A percentile compares a stretch with the other conserved stretches of the same genome.
Conservation (phyloP, 2,797 vertebrate species). For the Sebastes matsubarae region DNA sequence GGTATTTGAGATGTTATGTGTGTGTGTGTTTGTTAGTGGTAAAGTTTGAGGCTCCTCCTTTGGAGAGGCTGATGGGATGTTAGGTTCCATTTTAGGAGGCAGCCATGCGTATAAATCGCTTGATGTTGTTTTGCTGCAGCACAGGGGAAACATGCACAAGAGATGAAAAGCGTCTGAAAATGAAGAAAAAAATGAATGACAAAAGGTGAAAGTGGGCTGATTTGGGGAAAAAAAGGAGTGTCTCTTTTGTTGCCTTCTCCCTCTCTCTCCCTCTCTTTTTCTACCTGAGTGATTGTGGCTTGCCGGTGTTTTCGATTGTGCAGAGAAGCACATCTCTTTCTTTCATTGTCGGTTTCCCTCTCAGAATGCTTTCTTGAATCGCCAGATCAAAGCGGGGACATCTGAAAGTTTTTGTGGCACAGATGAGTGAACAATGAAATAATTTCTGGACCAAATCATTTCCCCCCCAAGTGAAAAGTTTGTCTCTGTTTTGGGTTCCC, state of each 20-base stretch:
- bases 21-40: conserved; percentile 7
- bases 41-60: conserved; percentile 34
- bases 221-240: conserved; percentile 14
- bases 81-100: conserved; percentile 65
- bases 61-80: conserved; percentile 45
- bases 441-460: conserved; percentile 20
- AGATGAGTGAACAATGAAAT: conserved; percentile 47
- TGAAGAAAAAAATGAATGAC: conserved; percentile 48
- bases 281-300: conserved; percentile 35
- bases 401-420: conserved; percentile 25
- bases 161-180: conserved; percentile 54
- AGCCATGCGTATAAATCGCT: conserved; percentile 66
- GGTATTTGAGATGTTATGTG: background rate
- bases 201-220: conserved; percentile 61
- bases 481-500: conserved; percentile 13
- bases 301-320: conserved; percentile 30
- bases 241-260: conserved; percentile 40
- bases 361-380: conserved; percentile 31
- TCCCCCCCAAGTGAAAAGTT: conserved; percentile 7
- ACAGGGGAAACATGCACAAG: conserved; percentile 42
- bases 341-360: background rate
- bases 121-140: conserved; percentile 63
- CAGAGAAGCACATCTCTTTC: conserved; percentile 32
- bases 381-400: conserved; percentile 24
- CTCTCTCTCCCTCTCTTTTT: conserved; percentile 6